Evolutionary conservation across 92 coral and sea anemone species (phyloP).

Genomic region (Anthopleura xanthogrammica): DNA sequence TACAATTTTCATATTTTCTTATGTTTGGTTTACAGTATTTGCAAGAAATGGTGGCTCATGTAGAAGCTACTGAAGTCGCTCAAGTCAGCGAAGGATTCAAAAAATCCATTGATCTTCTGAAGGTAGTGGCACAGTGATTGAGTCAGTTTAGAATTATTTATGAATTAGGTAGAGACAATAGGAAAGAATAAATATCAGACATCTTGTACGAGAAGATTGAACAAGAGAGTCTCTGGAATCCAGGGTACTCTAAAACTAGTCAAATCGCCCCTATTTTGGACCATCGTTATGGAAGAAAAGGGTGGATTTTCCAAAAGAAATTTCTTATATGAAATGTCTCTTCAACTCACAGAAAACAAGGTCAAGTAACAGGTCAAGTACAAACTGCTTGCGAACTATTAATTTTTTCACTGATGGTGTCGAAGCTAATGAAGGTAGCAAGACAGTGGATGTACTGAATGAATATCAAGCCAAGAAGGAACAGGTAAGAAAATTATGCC

Average conservation of each 20-base stretch:
- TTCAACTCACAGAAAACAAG: slow-evolving; percentile 8
- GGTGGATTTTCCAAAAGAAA: no score
- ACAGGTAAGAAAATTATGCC: slow-evolving; percentile 6
- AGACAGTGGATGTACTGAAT: slow-evolving; percentile 39
- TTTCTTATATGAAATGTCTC: background rate
- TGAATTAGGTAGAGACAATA: no score
- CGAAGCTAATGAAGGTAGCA: slow-evolving; percentile 47
- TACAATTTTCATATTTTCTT: background rate
- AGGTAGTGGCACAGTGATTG: slow-evolving; percentile 44
- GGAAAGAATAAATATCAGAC: no score
- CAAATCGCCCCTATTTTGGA: no score
- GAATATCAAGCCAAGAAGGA: slow-evolving; percentile 22
- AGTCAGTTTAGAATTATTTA: no score
- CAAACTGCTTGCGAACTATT: slow-evolving; percentile 78
- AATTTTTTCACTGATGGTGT: slow-evolving; percentile 96
- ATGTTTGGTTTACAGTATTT: slow-evolving; percentile 47
- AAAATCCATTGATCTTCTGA: slow-evolving; percentile 55
- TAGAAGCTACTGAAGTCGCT: slow-evolving; percentile 58
- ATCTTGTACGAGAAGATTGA: no score
- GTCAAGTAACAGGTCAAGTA: slow-evolving; percentile 28
- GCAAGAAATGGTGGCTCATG: slow-evolving; percentile 50
- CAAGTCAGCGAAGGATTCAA: slow-evolving; percentile 54
- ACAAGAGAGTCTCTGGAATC: no score
- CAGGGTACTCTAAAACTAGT: no score
- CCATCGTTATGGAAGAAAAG: background rate